A percentile compares a stretch with the other conserved stretches of the same genome.
phyloP scores from a whole-genome alignment of 2,888 invertebrate species.

The Aphodius sticticus region DNA sequence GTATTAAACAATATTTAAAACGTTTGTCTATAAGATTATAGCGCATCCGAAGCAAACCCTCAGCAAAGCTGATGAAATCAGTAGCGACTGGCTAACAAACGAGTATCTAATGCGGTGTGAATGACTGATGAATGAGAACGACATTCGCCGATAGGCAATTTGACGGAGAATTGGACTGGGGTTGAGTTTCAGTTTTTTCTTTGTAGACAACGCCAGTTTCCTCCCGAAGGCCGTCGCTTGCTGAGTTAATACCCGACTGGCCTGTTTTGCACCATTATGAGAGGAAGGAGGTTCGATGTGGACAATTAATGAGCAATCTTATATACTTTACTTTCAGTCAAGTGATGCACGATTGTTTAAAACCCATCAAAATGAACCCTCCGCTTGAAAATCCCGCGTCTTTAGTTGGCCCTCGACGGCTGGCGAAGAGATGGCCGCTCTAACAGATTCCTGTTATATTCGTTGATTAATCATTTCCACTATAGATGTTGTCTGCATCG shows the following conservation, averaged over 20 bases:
- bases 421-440: constrained; percentile 23
- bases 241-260: constrained; percentile 97
- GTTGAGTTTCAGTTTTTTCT: constrained; percentile 60
- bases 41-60: not conserved
- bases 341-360: constrained; percentile 41
- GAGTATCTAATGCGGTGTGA: constrained; percentile 22
- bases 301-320: constrained; percentile 35
- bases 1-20: not conserved
- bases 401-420: constrained; percentile 15
- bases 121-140: constrained; percentile 23
- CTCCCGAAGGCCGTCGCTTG: constrained; percentile 86
- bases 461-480: constrained; percentile 35
- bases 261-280: constrained; percentile 86
- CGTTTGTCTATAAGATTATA: not conserved
- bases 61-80: not conserved
- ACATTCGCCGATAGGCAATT: constrained; percentile 5
- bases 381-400: constrained; percentile 29
- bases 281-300: constrained; percentile 83
- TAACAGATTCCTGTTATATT: constrained; percentile 24
- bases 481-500: constrained; percentile 56
- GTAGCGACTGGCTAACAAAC: not conserved
- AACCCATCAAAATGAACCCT: constrained; percentile 25
- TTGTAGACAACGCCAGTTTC: constrained; percentile 62
- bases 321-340: constrained; percentile 34
- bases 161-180: constrained; percentile 33